Conservation (phyloP, 92 coral and sea anemone genomes). For the Phenganax subtilis region DNA sequence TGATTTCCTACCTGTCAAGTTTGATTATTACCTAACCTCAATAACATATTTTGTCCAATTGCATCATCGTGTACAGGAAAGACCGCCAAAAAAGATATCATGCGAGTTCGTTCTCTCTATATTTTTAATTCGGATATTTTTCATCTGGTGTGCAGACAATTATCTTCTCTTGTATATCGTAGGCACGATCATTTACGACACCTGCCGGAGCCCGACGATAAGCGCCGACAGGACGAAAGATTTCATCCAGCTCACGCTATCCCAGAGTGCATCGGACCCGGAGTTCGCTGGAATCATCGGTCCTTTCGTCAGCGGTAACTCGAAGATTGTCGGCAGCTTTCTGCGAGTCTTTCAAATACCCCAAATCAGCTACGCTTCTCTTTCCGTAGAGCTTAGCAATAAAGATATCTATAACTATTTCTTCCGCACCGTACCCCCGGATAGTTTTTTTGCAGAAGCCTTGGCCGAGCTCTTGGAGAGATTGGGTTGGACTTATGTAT, state of each 20-base stretch:
- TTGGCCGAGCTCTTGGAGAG: conserved; percentile 61
- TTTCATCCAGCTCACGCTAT: conserved; percentile 66
- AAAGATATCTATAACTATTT: conserved; percentile 76
- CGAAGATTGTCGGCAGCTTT: conserved; percentile 81
- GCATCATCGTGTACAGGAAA: too few species aligned
- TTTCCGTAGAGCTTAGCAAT: conserved; percentile 73
- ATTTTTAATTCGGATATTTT: too few species aligned
- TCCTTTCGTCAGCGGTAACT: conserved; percentile 80
- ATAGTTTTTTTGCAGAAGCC: conserved; percentile 83
- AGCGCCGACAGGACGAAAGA: conserved; percentile 91
- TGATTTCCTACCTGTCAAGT: too few species aligned
- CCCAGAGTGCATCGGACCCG: not conserved
- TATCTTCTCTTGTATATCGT: too few species aligned
- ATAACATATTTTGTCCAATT: too few species aligned
- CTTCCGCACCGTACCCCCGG: conserved; percentile 94
- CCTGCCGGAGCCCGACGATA: conserved; percentile 91
- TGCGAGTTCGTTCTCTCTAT: too few species aligned
- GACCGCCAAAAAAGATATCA: too few species aligned
- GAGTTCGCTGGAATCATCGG: conserved; percentile 68
- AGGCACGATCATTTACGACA: conserved; percentile 74
- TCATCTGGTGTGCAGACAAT: too few species aligned
- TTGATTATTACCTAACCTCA: too few species aligned
- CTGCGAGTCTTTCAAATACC: conserved; percentile 88
- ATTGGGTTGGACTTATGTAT: conserved; percentile 76
- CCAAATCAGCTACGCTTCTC: conserved; percentile 89